Percentiles rank a stretch among this genome's conserved stretches.
Evolutionary conservation across 2,113 vertebrate genomes (phyloP).

Genomic region (Onychorhynchus coronatus): DNA sequence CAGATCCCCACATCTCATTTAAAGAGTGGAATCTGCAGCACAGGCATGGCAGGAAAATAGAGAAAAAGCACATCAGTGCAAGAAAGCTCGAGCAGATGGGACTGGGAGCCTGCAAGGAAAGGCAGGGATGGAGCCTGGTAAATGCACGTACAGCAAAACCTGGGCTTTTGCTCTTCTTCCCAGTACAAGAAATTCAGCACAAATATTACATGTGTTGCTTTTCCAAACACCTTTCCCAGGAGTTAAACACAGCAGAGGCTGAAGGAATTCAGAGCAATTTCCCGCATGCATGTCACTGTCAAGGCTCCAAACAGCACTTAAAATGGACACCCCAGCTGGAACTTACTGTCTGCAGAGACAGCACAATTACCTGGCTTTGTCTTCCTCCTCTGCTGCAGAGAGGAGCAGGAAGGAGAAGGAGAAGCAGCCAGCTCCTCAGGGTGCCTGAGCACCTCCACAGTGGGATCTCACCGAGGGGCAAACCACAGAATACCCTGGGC

Average conservation of each 20-base stretch:
- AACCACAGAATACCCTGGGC: neutral
- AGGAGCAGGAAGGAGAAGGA: neutral
- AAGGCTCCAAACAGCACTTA: neutral
- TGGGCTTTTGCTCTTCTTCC: neutral
- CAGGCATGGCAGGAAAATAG: neutral
- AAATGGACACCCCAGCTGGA: constrained; percentile 4
- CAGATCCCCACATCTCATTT: neutral
- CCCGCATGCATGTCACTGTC: neutral
- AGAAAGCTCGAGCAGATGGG: constrained; percentile 13
- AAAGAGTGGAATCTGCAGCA: neutral
- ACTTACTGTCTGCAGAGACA: neutral
- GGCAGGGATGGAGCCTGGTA: neutral
- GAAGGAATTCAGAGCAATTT: neutral
- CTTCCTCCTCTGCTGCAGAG: neutral
- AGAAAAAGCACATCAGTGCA: constrained; percentile 25
- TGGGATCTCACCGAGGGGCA: neutral
- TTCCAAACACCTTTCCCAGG: neutral
- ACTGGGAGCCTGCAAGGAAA: neutral
- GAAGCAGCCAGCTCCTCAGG: neutral
- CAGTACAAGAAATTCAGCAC: neutral
- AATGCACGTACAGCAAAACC: neutral
- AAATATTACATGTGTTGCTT: neutral
- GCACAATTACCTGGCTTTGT: neutral
- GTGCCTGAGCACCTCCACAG: neutral
- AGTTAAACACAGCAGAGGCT: neutral